phyloP scores from a whole-genome alignment of 2,888 invertebrate genomes.

The Monochamus alternatus region DNA sequence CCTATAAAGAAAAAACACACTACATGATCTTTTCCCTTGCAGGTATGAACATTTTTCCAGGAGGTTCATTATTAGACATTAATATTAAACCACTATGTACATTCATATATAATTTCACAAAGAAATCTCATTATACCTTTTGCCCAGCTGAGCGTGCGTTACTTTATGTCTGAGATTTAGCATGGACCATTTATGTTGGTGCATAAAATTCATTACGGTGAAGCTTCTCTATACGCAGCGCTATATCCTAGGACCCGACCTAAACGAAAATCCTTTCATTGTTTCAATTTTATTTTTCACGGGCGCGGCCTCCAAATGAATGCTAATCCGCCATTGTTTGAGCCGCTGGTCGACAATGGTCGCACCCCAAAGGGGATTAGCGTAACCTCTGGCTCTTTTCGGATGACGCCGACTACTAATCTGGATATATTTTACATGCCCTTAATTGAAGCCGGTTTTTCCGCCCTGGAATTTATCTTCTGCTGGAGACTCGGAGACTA shows the following conservation, averaged over 20 bases:
- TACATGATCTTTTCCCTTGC: too few relatives aligned
- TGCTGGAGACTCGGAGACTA: background rate
- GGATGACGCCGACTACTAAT: slow-evolving; percentile 29
- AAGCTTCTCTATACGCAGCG: background rate
- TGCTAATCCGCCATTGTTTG: slow-evolving; percentile 26
- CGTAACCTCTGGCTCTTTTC: slow-evolving; percentile 21
- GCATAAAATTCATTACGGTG: too few relatives aligned
- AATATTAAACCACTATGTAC: too few relatives aligned
- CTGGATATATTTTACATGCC: slow-evolving; percentile 29
- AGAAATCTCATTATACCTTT: too few relatives aligned
- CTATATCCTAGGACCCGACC: background rate
- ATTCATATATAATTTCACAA: too few relatives aligned
- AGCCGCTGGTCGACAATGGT: slow-evolving; percentile 34
- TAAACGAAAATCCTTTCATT: slow-evolving; percentile 45
- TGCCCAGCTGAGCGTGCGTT: too few relatives aligned
- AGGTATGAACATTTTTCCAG: too few relatives aligned
- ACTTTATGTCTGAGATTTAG: too few relatives aligned
- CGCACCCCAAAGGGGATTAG: slow-evolving; percentile 27
- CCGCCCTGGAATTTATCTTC: slow-evolving; percentile 10
- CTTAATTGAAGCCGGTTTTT: slow-evolving; percentile 26
- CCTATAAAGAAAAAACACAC: too few relatives aligned
- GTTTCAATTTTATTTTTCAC: slow-evolving; percentile 45
- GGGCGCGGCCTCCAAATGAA: slow-evolving; percentile 24
- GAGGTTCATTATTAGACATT: too few relatives aligned
- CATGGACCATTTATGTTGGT: too few relatives aligned